phyloP scores from a whole-genome alignment of 2,888 invertebrate species.

The Philaethria dido region DNA sequence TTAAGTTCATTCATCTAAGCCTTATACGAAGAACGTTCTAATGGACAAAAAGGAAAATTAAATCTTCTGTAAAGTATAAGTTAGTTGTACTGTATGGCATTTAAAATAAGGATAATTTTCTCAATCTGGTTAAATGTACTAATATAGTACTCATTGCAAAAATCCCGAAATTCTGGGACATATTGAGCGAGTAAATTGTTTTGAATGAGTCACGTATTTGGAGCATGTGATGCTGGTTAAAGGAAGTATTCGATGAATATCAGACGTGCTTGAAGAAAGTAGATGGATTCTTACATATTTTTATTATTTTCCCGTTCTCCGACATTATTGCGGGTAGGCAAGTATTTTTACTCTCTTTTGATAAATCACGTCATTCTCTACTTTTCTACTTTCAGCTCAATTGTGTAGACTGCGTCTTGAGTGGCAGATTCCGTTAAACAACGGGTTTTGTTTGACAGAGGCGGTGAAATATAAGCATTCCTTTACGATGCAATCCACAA shows the following conservation, averaged over 20 bases:
- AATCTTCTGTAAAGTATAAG: neutral
- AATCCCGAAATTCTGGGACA: conserved; percentile 12
- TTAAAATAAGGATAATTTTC: neutral
- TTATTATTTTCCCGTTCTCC: neutral
- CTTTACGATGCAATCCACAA: too few species aligned
- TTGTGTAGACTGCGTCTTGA: neutral
- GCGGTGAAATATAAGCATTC: too few species aligned
- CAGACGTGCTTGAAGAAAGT: conserved; percentile 26
- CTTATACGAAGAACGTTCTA: neutral
- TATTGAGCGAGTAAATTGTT: conserved; percentile 20
- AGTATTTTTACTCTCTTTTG: too few species aligned
- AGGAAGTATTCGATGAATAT: conserved; percentile 38
- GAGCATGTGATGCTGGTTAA: conserved; percentile 41
- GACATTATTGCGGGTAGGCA: neutral
- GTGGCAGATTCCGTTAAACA: too few species aligned
- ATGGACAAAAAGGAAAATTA: neutral
- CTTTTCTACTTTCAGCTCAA: neutral
- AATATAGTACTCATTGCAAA: neutral
- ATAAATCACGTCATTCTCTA: neutral
- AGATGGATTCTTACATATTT: conserved; percentile 2
- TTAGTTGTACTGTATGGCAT: neutral
- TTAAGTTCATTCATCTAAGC: neutral
- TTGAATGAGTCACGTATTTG: conserved; percentile 22
- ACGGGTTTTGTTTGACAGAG: too few species aligned
- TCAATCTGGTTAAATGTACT: neutral